Percentiles rank a stretch among this genome's conserved stretches.
These are phyloP conservation scores for Calyptomena viridis DNA, from an alignment of 2,113 vertebrate species.

Conservation along the genomic window DNA sequence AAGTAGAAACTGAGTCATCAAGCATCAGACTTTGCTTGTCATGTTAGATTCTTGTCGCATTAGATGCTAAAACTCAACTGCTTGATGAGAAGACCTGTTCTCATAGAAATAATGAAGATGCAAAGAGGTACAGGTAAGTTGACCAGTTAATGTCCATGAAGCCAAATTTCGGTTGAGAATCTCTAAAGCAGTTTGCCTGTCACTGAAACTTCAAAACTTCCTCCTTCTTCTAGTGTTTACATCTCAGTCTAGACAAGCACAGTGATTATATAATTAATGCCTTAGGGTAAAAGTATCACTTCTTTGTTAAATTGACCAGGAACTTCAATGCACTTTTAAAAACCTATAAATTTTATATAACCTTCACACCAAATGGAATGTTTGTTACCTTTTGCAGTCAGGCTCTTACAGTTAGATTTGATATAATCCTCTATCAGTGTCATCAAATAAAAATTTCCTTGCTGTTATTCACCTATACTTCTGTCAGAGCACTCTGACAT, in stretches of 20 bases:
- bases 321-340: background rate
- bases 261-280: background rate
- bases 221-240: too few relatives aligned
- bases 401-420: background rate
- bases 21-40: background rate
- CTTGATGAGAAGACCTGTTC: background rate
- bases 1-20: background rate
- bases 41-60: background rate
- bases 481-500: background rate
- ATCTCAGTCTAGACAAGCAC: background rate
- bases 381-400: background rate
- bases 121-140: background rate
- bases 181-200: background rate
- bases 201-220: background rate
- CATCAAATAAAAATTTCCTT: background rate
- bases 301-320: background rate
- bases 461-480: background rate
- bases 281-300: background rate
- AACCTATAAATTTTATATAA: background rate
- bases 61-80: background rate
- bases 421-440: background rate
- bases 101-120: background rate
- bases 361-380: background rate
- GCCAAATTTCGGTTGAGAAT: background rate
- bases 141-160: background rate